Base-by-base conservation (phyloP, 2,888 invertebrate genomes). In the Apotomis betuletana region DNA sequence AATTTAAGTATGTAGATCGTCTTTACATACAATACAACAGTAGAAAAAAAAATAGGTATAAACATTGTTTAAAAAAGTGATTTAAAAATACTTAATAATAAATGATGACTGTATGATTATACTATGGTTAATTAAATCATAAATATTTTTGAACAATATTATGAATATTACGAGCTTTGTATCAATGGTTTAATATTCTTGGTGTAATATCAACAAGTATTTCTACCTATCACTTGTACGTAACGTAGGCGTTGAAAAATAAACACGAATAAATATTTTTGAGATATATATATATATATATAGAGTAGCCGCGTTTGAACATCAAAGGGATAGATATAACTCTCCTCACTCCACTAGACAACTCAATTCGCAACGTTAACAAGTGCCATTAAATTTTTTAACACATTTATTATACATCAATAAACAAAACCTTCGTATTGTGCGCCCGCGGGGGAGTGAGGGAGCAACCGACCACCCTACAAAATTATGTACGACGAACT, bases 401-500 rank as follows among this genome's bases (percentile, higher is more conserved):
- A 79, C 80, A 83, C 81, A 77, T 83, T 68, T 88, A 90, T 90
- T 89, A 90, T 87, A 88, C 85, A 80, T 83, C 85, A 88, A 92
- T 92, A 92, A 93, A 92, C 92, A 91, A 91, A 88, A 90, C 87
- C 88, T 87, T 88, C 85, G 90, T 88, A 91, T 92, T 92, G 92
- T 90, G 83, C 85, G 84, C 85, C 84, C 84, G 84, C 83, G 86
- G 83, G 87, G 87, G 85, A 83, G 85, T 76, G 76, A 79, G 87
- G 87, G 87, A 78, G 87, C 84, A 78, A 77, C 87, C 87, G 86
- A 70, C 71, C 90, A 89, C 91, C 85, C 91, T 85, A 87, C 92
- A 92, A 93, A 93, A 93, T 93, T 93, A 93, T 93, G 93, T 93
- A 93, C 93, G 93, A 93, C 92, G 93, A 90, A 91, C 93, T 91